Evolutionary conservation across 1,140 invertebrate genomes (phyloP), one percentile per base, ranked within the genome.

Genomic region (Polypedilum vanderplanki): DNA sequence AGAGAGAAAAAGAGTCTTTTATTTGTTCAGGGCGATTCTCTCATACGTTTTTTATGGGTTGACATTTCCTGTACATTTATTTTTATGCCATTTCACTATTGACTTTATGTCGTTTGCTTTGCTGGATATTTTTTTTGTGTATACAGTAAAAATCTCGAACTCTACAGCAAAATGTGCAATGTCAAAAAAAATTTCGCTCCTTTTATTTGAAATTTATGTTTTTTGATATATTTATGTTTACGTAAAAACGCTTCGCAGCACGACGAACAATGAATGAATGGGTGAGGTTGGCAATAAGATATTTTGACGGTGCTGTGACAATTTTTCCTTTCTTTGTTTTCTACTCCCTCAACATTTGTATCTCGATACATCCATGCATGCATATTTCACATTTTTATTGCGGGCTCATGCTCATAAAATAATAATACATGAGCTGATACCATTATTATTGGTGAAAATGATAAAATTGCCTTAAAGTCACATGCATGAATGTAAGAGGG

Each of bases 81-180:
- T 70, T 70, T 70, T 70, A 70, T 70, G 65, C 65, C 65, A 70
- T 70, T 70, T 70, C 65, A 70, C 15, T 70, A 70, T 70, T 70
- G 65, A 70, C 65, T 70, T 70, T 70, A 22, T 70, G 65, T 70
- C 9, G 20, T 70, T 18, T 70, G 65, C n/a, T 70, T 70, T 70
- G 65, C 65, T 70, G n/a, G 65, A 70, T 70, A 70, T 20, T 70
- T 70, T 70, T 70, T 70, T 18, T 57, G 10, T 57, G 41, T 15
- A 10, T 46, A n/a, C n/a, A n/a, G n/a, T 5, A 5, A 33, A 33
- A 33, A 33, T 33, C 24, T 33, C 5, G 1, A n/a, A 33, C 24
- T 33, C 24, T 33, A 3, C 24, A 5, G n/a, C n/a, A 33, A 33
- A 33, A 33, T 33, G 24, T 33, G 24, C 24, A 33, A 33, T 33